Conservation (phyloP, 2,797 vertebrate species). For the Sebastes alutus region DNA sequence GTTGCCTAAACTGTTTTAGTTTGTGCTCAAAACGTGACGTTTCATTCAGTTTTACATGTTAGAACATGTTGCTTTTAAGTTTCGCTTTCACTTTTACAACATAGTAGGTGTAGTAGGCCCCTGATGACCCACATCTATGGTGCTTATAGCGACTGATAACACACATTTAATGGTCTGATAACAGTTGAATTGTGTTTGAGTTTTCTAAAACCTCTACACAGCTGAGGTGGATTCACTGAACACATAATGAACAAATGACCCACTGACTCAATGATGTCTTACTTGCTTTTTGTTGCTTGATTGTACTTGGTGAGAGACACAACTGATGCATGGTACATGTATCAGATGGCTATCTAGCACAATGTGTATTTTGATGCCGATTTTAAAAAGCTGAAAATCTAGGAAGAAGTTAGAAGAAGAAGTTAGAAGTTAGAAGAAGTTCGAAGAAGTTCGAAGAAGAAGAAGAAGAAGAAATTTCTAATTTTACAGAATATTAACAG, state of each 20-base stretch:
- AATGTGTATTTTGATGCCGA: background rate
- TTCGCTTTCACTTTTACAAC: no score
- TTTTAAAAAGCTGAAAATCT: background rate
- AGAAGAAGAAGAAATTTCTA: background rate
- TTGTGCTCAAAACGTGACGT: no score
- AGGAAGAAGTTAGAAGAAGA: background rate
- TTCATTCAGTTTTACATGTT: no score
- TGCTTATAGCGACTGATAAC: no score
- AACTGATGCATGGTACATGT: background rate
- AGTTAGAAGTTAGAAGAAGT: background rate
- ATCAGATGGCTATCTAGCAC: background rate
- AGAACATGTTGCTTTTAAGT: no score
- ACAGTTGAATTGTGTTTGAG: no score
- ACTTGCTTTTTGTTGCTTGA: background rate
- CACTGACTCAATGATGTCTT: background rate
- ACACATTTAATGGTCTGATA: no score
- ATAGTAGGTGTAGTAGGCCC: no score
- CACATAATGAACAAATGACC: background rate
- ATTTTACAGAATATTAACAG: background rate
- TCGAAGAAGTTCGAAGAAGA: background rate
- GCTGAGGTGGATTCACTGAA: background rate
- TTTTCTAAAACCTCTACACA: background rate
- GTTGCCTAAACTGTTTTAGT: no score
- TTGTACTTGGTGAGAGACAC: background rate
- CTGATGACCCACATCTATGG: no score